Base-by-base conservation (phyloP, 1,140 invertebrate genomes). In the Saccostrea cuccullata region DNA sequence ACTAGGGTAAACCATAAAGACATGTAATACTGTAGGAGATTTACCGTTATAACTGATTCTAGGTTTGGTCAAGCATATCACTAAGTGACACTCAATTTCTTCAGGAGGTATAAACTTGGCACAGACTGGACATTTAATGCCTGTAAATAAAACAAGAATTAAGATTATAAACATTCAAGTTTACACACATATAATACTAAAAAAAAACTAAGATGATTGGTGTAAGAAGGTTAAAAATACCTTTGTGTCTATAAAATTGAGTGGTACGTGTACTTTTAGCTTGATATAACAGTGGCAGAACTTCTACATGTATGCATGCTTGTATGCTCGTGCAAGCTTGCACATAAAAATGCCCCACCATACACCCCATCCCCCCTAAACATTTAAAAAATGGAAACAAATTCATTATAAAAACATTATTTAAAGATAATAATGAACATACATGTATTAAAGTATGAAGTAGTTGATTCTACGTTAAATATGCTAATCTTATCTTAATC, bases 11-110 rank as follows among this genome's bases (percentile, higher is more conserved):
- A 8, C 47, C 2, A 47, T 3, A 47, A 47, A 47, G 47, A 47
- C 47, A 47, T 6, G 5, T 0, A 47, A 47, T 47, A 47, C 9
- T 8, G 47, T 47, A 47, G 6, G 47, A 77, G 5, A 91, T 96
- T 95, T 94, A 99, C 98, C 98, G 96, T 99, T 99, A 96, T 99
- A 99, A 94, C 97, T 98, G 94, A 99, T 97, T 94, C 98, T 97
- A 92, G 98, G 99, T 96, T 99, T 98, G 86, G 98, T 99, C 95
- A 99, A 97, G 96, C 99, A 99, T 97, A 99, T 99, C 92, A 99
- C 98, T 93, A 99, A 96, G 96, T 99, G 99, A 96, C 98, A 98
- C 96, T 99, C 98, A 94, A 99, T 98, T 95, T 99, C 98, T 95
- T 99, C 98, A 91, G 98, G 98, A 95, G 99, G 96, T 92, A 99